These are phyloP conservation scores for Gadopsis bispinosus DNA, from an alignment of 2,797 vertebrate genomes.

Conservation along the genomic window DNA sequence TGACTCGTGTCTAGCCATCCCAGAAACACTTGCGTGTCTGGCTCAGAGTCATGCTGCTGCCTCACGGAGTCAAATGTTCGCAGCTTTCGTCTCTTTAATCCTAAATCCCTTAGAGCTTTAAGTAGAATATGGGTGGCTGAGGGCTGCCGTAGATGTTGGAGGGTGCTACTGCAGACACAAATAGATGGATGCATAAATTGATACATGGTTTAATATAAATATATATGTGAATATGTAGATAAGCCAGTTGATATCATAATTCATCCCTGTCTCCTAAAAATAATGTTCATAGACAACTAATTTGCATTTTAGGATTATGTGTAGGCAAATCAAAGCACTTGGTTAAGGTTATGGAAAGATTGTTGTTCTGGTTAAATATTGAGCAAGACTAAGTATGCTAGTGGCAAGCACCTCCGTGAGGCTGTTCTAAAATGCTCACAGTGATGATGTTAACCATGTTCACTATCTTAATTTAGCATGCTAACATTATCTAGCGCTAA, in stretches of 20 bases:
- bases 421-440: neutral
- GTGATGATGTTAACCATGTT: neutral
- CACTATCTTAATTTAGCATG: neutral
- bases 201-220: neutral
- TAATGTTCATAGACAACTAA: neutral
- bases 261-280: constrained; percentile 11
- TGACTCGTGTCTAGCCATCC: constrained; percentile 53
- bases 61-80: constrained; percentile 59
- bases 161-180: neutral
- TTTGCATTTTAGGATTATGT: constrained; percentile 8
- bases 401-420: neutral
- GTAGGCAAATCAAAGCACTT: neutral
- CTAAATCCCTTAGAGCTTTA: constrained; percentile 54
- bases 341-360: neutral
- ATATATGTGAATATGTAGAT: neutral
- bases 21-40: constrained; percentile 54
- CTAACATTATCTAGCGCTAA: constrained; percentile 3
- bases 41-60: constrained; percentile 48
- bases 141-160: constrained; percentile 8
- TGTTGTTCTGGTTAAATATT: neutral
- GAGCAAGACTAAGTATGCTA: neutral
- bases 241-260: neutral
- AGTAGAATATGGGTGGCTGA: constrained; percentile 37
- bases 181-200: constrained; percentile 10
- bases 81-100: constrained; percentile 64